Evolutionary conservation across 1,140 invertebrate genomes (phyloP).

Genomic region (Ceratina calcarata): DNA sequence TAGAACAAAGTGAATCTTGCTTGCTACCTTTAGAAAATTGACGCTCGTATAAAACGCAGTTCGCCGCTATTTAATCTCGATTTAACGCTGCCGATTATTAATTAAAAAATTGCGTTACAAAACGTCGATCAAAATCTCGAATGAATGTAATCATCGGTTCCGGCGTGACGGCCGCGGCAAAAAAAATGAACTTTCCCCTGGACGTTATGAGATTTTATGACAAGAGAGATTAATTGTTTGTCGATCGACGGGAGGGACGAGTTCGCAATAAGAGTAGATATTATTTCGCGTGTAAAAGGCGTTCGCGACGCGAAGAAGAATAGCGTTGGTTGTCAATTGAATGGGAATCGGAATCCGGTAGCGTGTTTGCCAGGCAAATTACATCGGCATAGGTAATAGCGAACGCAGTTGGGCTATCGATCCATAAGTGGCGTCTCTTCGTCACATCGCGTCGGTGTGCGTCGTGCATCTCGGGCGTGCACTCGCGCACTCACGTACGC

Average conservation of each 20-base stretch:
- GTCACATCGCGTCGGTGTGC: slow-evolving; percentile 63
- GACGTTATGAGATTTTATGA: slow-evolving; percentile 52
- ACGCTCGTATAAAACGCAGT: no score
- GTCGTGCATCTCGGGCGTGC: slow-evolving; percentile 63
- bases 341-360: slow-evolving; percentile 64
- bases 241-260: slow-evolving; percentile 45
- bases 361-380: slow-evolving; percentile 74
- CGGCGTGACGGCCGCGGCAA: not conserved
- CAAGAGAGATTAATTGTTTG: slow-evolving; percentile 60
- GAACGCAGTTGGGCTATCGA: slow-evolving; percentile 69
- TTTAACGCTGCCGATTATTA: no score
- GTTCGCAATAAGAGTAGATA: slow-evolving; percentile 2
- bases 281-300: slow-evolving; percentile 29
- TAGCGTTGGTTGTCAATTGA: slow-evolving; percentile 59
- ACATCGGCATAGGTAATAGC: slow-evolving; percentile 73
- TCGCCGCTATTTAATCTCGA: not conserved
- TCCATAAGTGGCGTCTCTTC: slow-evolving; percentile 69
- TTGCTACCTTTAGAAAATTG: no score
- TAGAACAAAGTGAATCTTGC: not conserved
- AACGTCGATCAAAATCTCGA: not conserved
- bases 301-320: slow-evolving; percentile 57
- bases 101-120: not conserved
- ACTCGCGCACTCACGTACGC: slow-evolving; percentile 25
- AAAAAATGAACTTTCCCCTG: slow-evolving; percentile 24
- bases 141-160: slow-evolving; percentile 11